These are phyloP conservation scores for Otocyon megalotis DNA, from an alignment of 2,113 vertebrate genomes.

Conservation along the genomic window DNA sequence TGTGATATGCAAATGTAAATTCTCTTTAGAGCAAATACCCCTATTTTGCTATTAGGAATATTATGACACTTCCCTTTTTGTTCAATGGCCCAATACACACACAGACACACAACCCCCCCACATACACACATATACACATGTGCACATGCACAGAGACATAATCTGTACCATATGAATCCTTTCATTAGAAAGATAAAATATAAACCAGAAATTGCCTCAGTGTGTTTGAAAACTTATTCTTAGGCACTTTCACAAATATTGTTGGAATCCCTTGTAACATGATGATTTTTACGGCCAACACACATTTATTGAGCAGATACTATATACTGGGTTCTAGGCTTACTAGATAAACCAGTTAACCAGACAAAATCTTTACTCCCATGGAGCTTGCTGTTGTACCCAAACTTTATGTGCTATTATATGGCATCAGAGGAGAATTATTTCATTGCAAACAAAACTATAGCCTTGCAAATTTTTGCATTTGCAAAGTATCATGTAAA, in stretches of 20 bases:
- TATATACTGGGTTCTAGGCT: background rate
- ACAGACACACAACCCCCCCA: background rate
- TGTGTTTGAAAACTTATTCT: background rate
- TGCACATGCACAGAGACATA: background rate
- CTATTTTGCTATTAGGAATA: background rate
- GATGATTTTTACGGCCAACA: no score
- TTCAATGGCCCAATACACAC: background rate
- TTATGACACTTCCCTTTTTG: background rate
- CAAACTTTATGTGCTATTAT: no score
- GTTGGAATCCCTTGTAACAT: rapidly evolving
- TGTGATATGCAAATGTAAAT: background rate
- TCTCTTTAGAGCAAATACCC: background rate
- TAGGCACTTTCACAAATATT: background rate
- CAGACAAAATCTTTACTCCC: background rate
- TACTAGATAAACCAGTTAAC: background rate
- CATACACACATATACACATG: background rate
- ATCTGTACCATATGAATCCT: background rate
- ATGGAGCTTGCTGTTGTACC: no score
- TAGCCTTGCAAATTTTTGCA: background rate
- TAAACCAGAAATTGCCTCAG: background rate
- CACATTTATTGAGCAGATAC: background rate
- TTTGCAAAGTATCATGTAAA: background rate
- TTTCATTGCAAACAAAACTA: background rate
- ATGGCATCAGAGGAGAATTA: background rate
- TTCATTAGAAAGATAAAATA: background rate